Evolutionary conservation across 2,113 vertebrate genomes (phyloP), one percentile per base, ranked within the genome.

Genomic region (Cheirogaleus medius): DNA sequence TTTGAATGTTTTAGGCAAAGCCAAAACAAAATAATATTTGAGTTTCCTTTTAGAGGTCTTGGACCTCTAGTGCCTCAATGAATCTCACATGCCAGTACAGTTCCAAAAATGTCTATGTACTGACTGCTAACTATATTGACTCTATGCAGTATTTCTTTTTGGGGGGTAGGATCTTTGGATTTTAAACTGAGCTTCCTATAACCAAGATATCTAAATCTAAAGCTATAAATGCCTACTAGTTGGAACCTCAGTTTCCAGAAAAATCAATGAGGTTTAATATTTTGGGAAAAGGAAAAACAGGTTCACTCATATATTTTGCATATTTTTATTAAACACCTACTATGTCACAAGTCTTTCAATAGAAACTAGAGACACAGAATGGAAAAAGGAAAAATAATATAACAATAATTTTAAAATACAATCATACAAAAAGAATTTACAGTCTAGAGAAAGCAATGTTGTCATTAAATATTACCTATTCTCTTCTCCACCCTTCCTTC

Each of bases 101-200:
- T 34, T 15, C 90, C 21, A 64, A 39, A 42, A 23, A 83, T 49
- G 92, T 44, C 14, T 68, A 9, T 71, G 60, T 47, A 63, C 52
- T 92, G 39, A 60, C 25, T 47, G 23, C 56, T 73, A 17, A 54
- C 52, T 54, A 1, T 54, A 54, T 18, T 52, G 54, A 84, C 54
- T 84, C 17, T 78, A 64, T 44, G 6, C 42, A 60, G 32, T 64
- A 37, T 87, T 93, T 93, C 23, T 60, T 76, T 54, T 87, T 15
- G 9, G 11, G 5, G 14, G 17, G 11, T 58, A 20, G 21, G 20
- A 47, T 69, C 21, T 83, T 87, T 39, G 7, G 4, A 73, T 66
- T 95, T 91, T 85, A 49, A 95, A 80, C 11, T 44, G n/a, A 20
- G 23, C 8, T 84, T 88, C n/a, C 56, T 84, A 44, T 96, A 74